Evolutionary conservation across 2,113 vertebrate species (phyloP), one percentile per base, ranked within the genome.

Genomic region (Pogona vitticeps): DNA sequence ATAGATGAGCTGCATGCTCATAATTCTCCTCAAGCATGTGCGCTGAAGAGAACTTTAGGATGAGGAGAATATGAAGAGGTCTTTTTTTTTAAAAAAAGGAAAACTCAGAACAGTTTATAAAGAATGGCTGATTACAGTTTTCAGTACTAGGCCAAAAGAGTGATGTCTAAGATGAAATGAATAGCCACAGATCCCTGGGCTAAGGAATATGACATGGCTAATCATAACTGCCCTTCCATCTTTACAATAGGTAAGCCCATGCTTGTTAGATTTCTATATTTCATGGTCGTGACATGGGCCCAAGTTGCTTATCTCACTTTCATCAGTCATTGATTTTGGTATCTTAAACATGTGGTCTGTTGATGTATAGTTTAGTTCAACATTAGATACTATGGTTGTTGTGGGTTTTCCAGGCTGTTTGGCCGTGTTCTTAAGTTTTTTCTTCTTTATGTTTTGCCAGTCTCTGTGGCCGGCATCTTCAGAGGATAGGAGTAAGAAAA

Each of bases 31-130:
- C 56, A 71, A 63, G 6, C 0, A 31, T 79, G 3, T 67, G 82
- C 28, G 2, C 33, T 91, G 26, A 82, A 73, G 78, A 67, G 36
- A 76, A 2, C 7, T 76, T 80, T 72, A 87, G 36, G n/a, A 79
- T 36, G 9, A n/a, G 76, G 81, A 4, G 79, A 73, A 31, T 40
- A 14, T 38, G 76, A 61, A 61, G 76, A 80, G 10, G 7, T 31
- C 1, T 0, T 1, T 0, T 13, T 13, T 1, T 8, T 59, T 1
- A 20, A 21, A 88, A 76, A 0, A 83, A 6, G 23, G 91, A 92
- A 86, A 20, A 73, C 56, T 7, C 46, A 9, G n/a, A n/a, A n/a
- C n/a, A n/a, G n/a, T 28, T 20, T 26, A 52, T 33, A 52, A n/a
- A 4, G 23, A 82, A n/a, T 5, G 20, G 17, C 18, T 52, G 3